These are phyloP conservation scores for Sesia apiformis DNA, from an alignment of 2,888 invertebrate species.

Conservation along the genomic window DNA sequence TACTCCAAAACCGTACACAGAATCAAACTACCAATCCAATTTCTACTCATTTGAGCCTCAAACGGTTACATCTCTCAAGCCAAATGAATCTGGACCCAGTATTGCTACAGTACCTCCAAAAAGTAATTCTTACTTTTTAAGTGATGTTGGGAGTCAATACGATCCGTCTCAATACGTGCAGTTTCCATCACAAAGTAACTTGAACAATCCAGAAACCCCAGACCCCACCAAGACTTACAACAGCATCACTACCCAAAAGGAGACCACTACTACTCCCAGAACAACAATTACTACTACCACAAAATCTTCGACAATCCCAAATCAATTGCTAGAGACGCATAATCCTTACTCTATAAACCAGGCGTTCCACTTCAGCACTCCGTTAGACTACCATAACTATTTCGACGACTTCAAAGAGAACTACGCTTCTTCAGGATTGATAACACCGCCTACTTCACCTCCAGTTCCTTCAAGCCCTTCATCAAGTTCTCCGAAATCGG, in stretches of 20 bases:
- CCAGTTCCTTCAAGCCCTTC: conserved; percentile 20
- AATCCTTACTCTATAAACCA: conserved; percentile 69
- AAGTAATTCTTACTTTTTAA: conserved; percentile 42
- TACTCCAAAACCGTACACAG: conserved; percentile 36
- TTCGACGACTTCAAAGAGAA: conserved; percentile 54
- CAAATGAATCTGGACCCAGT: conserved; percentile 27
- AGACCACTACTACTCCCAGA: conserved; percentile 33
- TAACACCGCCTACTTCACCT: conserved; percentile 8
- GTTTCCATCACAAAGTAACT: conserved; percentile 28
- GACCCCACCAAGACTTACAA: conserved; percentile 22
- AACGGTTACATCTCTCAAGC: conserved; percentile 42
- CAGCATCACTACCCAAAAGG: conserved; percentile 41
- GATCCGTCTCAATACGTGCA: conserved; percentile 32
- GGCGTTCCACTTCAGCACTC: conserved; percentile 65
- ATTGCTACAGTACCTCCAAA: conserved; percentile 27
- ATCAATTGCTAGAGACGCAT: conserved; percentile 57
- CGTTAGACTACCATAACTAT: conserved; percentile 56
- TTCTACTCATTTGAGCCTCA: conserved; percentile 64
- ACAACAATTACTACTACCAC: conserved; percentile 38
- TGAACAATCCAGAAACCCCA: conserved; percentile 14
- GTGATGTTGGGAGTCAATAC: conserved; percentile 35
- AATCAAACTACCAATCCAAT: conserved; percentile 35
- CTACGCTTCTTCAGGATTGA: conserved; percentile 27
- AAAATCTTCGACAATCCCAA: conserved; percentile 52
- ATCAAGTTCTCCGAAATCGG: conserved; percentile 20